Conservation (phyloP, 53 echinoderm and acorn worm genomes). For the Henricia sp. region DNA sequence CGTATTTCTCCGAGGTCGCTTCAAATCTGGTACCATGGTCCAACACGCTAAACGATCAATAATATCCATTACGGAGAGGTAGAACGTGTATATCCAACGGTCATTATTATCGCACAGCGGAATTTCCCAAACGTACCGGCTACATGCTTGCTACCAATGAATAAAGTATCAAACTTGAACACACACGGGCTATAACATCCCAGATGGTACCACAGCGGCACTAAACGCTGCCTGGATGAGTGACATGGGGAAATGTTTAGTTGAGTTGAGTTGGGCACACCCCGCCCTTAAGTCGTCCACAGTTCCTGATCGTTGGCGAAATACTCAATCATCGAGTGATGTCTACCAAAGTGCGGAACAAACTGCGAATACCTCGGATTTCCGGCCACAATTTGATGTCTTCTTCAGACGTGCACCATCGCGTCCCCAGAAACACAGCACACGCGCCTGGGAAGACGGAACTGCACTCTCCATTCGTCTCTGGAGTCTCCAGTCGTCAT, state of each 20-base stretch:
- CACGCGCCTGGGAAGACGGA: no score
- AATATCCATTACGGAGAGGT: conserved; percentile 35
- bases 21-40: conserved; percentile 31
- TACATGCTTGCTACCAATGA: conserved; percentile 21
- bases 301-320: no score
- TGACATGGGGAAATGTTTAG: conserved; percentile 18
- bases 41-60: conserved; percentile 16
- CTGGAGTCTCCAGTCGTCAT: conserved; percentile 7
- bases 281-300: no score
- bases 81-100: background rate
- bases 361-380: conserved; percentile 41
- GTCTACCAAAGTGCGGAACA: conserved; percentile 34
- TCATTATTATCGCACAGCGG: conserved; percentile 20
- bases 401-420: conserved; percentile 25
- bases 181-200: conserved; percentile 27
- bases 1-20: no score
- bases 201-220: conserved; percentile 42
- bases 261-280: conserved; percentile 1
- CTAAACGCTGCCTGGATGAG: conserved; percentile 29
- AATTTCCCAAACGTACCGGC: background rate
- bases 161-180: conserved; percentile 17
- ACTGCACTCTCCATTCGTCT: no score
- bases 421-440: no score
- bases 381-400: conserved; percentile 29
- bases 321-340: no score